Evolutionary conservation across 2,113 vertebrate genomes (phyloP).

Genomic region (Orientallactaga bullata): DNA sequence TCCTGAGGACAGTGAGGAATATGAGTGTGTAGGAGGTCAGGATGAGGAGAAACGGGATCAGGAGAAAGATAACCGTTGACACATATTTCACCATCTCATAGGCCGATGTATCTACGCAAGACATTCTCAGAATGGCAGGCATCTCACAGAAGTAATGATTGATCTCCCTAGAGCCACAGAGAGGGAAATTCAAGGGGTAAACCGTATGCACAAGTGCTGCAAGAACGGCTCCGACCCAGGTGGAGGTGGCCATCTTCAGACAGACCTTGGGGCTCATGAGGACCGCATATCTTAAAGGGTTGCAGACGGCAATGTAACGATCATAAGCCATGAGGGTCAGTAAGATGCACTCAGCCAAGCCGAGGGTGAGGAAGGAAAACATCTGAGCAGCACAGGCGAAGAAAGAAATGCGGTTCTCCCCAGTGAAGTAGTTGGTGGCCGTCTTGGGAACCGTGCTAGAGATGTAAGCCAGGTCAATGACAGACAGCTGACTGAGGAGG

Average conservation of each 20-base stretch:
- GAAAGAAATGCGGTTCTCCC: conserved; percentile 64
- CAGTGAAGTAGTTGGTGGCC: conserved; percentile 46
- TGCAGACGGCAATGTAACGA: conserved; percentile 67
- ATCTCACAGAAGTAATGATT: conserved; percentile 72
- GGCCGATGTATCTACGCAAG: conserved; percentile 54
- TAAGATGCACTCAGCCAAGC: conserved; percentile 65
- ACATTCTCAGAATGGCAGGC: conserved; percentile 64
- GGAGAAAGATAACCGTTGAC: conserved; percentile 27
- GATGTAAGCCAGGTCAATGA: conserved; percentile 69
- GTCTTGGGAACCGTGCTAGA: conserved; percentile 71
- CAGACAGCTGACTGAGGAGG: conserved; percentile 73
- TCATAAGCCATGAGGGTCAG: conserved; percentile 75
- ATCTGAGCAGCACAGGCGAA: conserved; percentile 66
- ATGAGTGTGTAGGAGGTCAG: conserved; percentile 73
- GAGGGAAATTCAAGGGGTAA: conserved; percentile 45
- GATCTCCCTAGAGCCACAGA: conserved; percentile 57
- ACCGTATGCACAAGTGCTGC: conserved; percentile 36
- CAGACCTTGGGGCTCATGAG: conserved; percentile 64
- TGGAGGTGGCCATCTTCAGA: not conserved
- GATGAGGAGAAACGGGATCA: conserved; percentile 49
- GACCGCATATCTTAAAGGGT: conserved; percentile 61
- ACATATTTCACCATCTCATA: conserved; percentile 63
- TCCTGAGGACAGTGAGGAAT: conserved; percentile 59
- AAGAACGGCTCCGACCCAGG: conserved; percentile 35
- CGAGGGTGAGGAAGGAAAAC: conserved; percentile 72